phyloP scores from a whole-genome alignment of 1,140 invertebrate genomes.

The Drosophila sproati region DNA sequence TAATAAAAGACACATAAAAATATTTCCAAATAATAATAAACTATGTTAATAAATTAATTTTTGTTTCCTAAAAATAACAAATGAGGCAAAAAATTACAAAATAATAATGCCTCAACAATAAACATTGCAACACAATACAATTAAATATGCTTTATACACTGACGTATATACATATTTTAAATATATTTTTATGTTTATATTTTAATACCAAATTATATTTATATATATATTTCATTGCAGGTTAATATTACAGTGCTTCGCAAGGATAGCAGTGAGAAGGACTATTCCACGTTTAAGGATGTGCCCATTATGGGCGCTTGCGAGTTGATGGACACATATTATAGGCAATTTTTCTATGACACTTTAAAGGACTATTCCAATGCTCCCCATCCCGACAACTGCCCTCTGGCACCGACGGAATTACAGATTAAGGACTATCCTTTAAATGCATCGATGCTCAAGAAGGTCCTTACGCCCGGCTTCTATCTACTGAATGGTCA shows the following conservation, averaged over 20 bases:
- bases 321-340: conserved; percentile 50
- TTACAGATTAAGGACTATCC: conserved; percentile 64
- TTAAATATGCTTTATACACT: too few species aligned
- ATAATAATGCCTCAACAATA: too few species aligned
- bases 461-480: conserved; percentile 47
- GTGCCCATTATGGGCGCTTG: conserved; percentile 38
- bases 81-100: too few species aligned
- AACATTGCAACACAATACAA: too few species aligned
- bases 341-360: conserved; percentile 64
- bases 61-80: too few species aligned
- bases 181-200: too few species aligned
- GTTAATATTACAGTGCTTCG: conserved; percentile 31
- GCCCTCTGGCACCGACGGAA: conserved; percentile 48
- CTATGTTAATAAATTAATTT: too few species aligned
- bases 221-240: conserved; percentile 10
- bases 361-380: conserved; percentile 59
- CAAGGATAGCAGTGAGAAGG: conserved; percentile 7
- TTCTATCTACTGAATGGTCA: conserved; percentile 38
- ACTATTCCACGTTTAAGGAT: conserved; percentile 22
- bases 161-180: too few species aligned
- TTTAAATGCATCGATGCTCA: conserved; percentile 27
- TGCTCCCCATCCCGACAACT: conserved; percentile 56
- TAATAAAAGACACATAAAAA: too few species aligned
- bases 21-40: too few species aligned
- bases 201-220: too few species aligned